Conservation (phyloP, 2,888 invertebrate species). For the Muscina levida region DNA sequence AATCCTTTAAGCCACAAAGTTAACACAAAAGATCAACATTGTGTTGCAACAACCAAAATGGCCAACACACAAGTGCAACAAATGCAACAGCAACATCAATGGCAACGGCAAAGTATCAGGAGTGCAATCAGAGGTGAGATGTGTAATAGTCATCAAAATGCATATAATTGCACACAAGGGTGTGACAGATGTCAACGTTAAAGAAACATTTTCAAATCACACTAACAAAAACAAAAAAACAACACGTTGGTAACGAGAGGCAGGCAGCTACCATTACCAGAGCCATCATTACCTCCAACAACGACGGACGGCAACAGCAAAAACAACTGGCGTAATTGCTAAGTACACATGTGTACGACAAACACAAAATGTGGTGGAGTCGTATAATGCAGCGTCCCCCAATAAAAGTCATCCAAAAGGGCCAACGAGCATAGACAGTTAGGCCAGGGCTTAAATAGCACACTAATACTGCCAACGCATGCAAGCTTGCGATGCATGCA, state of each 20-base stretch:
- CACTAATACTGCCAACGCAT: neutral
- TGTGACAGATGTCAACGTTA: slow-evolving; percentile 71
- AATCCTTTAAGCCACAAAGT: slow-evolving; percentile 66
- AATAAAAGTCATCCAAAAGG: slow-evolving; percentile 34
- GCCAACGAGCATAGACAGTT: slow-evolving; percentile 39
- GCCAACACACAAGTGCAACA: slow-evolving; percentile 33
- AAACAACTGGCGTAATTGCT: slow-evolving; percentile 55
- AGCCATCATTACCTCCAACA: neutral
- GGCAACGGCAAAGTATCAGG: slow-evolving; percentile 19
- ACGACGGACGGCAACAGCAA: slow-evolving; percentile 26
- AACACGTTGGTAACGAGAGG: too few relatives aligned
- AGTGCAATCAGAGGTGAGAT: slow-evolving; percentile 58
- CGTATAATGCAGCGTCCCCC: slow-evolving; percentile 47
- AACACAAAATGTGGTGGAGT: slow-evolving; percentile 53
- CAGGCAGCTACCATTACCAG: neutral
- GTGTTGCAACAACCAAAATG: slow-evolving; percentile 37
- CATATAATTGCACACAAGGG: slow-evolving; percentile 70
- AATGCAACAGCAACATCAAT: slow-evolving; percentile 32
- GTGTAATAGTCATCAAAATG: slow-evolving; percentile 68
- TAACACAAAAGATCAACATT: slow-evolving; percentile 65
- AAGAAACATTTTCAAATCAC: slow-evolving; percentile 68
- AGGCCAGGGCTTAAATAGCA: slow-evolving; percentile 6
- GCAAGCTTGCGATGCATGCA: too few relatives aligned
- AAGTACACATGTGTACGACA: slow-evolving; percentile 49
- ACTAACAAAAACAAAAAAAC: slow-evolving; percentile 44